Evolutionary conservation across 2,888 invertebrate genomes (phyloP), one percentile per base, ranked within the genome.

Genomic region (Caenorhabditis sp.): DNA sequence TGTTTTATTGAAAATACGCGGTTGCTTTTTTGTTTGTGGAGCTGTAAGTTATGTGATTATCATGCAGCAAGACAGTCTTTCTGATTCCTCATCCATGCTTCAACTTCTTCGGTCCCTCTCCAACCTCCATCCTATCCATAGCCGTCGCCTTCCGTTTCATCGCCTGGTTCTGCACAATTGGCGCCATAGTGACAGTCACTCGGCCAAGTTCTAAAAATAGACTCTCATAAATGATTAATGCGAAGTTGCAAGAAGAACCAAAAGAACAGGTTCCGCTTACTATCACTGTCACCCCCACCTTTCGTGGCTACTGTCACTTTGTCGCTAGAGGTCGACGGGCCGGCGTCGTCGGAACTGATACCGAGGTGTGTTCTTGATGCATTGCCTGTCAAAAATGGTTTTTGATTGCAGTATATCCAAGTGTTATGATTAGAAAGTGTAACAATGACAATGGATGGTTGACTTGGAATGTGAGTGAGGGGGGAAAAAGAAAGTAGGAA

Each of bases 151-250:
- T 67, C 35, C 76, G 18, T 37, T 76, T 76, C 37, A 67, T 67
- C n/a, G n/a, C n/a, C 5, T 51, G 13, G 22, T 26, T 67, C 32
- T 61, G 60, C 70, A 61, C 55, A 40, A 51, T 67, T 15, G 40
- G 26, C 40, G 65, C 24, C 8, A 65, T 20, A 47, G 74, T 53
- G 53, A 72, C 47, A 62, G 71, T 60, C 60, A 67, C 60, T 51
- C 67, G 60, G 20, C 61, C 51, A n/a, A 76, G 53, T 53, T 76
- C 76, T 76, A 76, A 76, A 68, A 76, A 67, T 76, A 76, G 51
- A 62, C 55, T 20, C 56, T 22, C 50, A n/a, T 4, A 3, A 44
- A 47, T 67, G 67, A 61, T 55, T 24, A 55, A 72, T 51, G 76
- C 22, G 13, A 40, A 56, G 20, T n/a, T n/a, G 61, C 26, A 18